Percentiles rank a stretch among this genome's conserved stretches.
Evolutionary conservation across 2,888 invertebrate genomes (phyloP).

Genomic region (Argyresthia albistria): DNA sequence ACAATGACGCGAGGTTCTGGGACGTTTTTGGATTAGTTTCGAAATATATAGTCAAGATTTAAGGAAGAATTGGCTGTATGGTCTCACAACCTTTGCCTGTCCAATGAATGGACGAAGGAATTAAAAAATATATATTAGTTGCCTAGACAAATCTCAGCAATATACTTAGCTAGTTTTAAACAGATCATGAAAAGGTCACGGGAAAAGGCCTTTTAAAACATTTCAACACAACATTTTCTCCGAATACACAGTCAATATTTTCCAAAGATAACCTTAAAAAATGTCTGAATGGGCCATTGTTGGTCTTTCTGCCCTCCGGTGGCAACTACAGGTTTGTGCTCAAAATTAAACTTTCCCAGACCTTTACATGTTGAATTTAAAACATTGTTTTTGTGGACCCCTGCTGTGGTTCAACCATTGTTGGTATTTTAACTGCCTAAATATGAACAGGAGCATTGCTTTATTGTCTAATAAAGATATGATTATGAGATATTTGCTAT

Average conservation of each 20-base stretch:
- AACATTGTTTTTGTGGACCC: background rate
- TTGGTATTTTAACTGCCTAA: background rate
- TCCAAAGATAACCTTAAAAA: slow-evolving; percentile 12
- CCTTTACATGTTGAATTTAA: background rate
- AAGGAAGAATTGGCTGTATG: too few relatives aligned
- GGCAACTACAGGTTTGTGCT: background rate
- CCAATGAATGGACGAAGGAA: too few relatives aligned
- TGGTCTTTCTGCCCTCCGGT: slow-evolving; percentile 5
- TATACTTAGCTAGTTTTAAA: too few relatives aligned
- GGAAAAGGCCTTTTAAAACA: too few relatives aligned
- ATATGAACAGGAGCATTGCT: background rate
- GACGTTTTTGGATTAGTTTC: too few relatives aligned
- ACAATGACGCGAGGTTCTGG: too few relatives aligned
- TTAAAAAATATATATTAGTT: too few relatives aligned
- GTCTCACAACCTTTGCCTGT: too few relatives aligned
- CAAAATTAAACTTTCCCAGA: background rate
- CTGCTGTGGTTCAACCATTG: background rate
- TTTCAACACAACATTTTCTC: too few relatives aligned
- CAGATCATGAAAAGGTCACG: too few relatives aligned
- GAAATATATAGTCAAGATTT: too few relatives aligned
- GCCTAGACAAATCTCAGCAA: too few relatives aligned
- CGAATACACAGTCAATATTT: background rate
- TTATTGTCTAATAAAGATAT: background rate
- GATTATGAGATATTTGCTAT: background rate
- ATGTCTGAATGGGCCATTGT: slow-evolving; percentile 30